These are phyloP conservation scores for Decapterus maruadsi DNA, from an alignment of 2,797 vertebrate genomes.

Conservation along the genomic window DNA sequence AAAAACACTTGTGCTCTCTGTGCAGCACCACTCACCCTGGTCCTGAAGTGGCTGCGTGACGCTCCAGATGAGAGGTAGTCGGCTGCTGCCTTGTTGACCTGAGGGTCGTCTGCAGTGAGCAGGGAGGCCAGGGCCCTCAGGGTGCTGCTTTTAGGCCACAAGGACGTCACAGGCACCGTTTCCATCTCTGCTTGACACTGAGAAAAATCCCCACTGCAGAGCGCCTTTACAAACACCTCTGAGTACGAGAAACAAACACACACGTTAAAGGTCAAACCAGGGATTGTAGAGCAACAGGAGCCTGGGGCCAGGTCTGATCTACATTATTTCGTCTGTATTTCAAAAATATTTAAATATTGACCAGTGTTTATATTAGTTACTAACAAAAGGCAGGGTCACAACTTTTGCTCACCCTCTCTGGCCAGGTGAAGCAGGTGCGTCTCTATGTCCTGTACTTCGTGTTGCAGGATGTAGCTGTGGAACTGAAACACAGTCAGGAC, in stretches of 20 bases:
- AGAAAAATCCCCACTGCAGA: conserved; percentile 85
- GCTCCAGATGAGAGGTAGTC: conserved; percentile 88
- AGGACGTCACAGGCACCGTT: conserved; percentile 82
- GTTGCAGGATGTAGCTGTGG: conserved; percentile 89
- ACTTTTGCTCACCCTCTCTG: conserved; percentile 87
- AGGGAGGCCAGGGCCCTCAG: conserved; percentile 90
- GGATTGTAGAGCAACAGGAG: not conserved
- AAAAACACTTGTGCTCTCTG: not conserved
- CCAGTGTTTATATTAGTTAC: not conserved
- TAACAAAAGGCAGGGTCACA: not conserved
- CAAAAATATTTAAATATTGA: not conserved
- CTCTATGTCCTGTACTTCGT: conserved; percentile 89
- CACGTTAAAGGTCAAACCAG: not conserved
- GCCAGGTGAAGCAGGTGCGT: conserved; percentile 90
- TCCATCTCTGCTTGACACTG: conserved; percentile 84
- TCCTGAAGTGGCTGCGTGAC: conserved; percentile 88
- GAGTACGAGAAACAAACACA: conserved; percentile 31
- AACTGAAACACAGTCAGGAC: conserved; percentile 96
- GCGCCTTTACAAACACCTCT: conserved; percentile 88
- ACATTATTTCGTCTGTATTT: not conserved
- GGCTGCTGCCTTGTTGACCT: conserved; percentile 86
- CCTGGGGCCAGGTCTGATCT: not conserved
- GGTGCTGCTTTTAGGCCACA: conserved; percentile 88
- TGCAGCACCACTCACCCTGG: conserved; percentile 86
- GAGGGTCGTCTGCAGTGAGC: conserved; percentile 86